Conservation (phyloP, 2,113 vertebrate species). For the Mormyrus lacerda region DNA sequence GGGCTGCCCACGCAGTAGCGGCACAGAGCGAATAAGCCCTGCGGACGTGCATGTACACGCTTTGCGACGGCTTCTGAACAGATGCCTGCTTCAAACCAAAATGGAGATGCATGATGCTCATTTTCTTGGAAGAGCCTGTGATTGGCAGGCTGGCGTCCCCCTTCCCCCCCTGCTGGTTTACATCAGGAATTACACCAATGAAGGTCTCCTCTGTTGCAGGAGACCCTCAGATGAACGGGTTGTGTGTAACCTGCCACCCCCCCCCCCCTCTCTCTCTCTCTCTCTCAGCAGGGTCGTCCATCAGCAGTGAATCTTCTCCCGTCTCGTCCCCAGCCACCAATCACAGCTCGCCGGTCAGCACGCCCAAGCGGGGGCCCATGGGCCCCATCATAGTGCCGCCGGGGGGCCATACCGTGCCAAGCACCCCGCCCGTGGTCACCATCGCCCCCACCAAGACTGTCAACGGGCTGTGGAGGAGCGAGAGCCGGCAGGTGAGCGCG, state of each 20-base stretch:
- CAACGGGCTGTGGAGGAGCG: slow-evolving; percentile 93
- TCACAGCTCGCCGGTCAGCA: slow-evolving; percentile 95
- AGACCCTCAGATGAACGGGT: not conserved
- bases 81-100: not conserved
- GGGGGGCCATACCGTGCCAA: slow-evolving; percentile 85
- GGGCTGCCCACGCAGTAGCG: not conserved
- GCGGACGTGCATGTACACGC: not conserved
- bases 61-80: not conserved
- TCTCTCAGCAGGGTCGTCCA: slow-evolving; percentile 75
- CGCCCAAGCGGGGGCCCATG: slow-evolving; percentile 89
- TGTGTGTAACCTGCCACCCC: not conserved
- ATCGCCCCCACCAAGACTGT: slow-evolving; percentile 96
- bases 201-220: not conserved
- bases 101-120: not conserved
- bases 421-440: slow-evolving; percentile 93
- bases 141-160: not conserved
- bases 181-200: not conserved
- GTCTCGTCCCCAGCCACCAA: slow-evolving; percentile 96
- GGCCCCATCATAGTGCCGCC: slow-evolving; percentile 87
- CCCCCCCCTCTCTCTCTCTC: not conserved
- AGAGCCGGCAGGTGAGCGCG: slow-evolving; percentile 78
- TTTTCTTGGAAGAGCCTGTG: not conserved
- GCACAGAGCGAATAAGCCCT: no score
- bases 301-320: slow-evolving; percentile 94
- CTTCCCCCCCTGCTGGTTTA: not conserved